Evolutionary conservation across 2,113 vertebrate genomes (phyloP).

Genomic region (Typhlomys cinereus): DNA sequence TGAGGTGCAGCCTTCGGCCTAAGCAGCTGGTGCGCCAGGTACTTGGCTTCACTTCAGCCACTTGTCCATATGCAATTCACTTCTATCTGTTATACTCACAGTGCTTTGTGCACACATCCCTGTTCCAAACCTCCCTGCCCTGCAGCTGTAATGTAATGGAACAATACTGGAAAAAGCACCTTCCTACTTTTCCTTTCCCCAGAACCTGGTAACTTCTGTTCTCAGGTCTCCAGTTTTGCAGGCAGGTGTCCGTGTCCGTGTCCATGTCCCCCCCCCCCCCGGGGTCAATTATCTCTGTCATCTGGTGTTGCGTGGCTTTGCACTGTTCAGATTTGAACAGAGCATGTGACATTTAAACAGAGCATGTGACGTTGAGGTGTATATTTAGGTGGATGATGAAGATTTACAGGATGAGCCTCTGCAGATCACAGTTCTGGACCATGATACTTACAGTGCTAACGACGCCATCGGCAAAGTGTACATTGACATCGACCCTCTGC

Average conservation of each 20-base stretch:
- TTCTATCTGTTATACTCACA: background rate
- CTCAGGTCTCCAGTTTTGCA: background rate
- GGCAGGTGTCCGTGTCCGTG: background rate
- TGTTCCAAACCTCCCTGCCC: background rate
- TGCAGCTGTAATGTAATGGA: background rate
- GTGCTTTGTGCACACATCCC: background rate
- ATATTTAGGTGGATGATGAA: slow-evolving; percentile 96
- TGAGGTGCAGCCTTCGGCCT: background rate
- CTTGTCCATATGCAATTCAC: no score
- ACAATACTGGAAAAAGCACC: no score
- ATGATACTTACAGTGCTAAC: slow-evolving; percentile 98
- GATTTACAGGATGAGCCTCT: slow-evolving; percentile 98
- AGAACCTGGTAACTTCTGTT: background rate
- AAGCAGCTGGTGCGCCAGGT: background rate
- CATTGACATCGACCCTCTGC: slow-evolving; percentile 97
- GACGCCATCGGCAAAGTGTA: slow-evolving; percentile 99
- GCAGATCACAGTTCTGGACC: slow-evolving; percentile 98
- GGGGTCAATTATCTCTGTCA: slow-evolving; percentile 12
- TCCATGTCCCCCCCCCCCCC: background rate
- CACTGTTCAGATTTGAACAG: slow-evolving; percentile 15
- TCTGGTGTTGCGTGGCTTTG: background rate
- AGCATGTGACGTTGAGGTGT: slow-evolving; percentile 41
- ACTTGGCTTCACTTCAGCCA: background rate
- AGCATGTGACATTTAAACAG: slow-evolving; percentile 34
- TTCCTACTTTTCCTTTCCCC: no score